A percentile compares a stretch with the other conserved stretches of the same genome.
These are phyloP conservation scores for Cinclus mexicanus DNA, from an alignment of 2,113 vertebrate species.

Conservation along the genomic window DNA sequence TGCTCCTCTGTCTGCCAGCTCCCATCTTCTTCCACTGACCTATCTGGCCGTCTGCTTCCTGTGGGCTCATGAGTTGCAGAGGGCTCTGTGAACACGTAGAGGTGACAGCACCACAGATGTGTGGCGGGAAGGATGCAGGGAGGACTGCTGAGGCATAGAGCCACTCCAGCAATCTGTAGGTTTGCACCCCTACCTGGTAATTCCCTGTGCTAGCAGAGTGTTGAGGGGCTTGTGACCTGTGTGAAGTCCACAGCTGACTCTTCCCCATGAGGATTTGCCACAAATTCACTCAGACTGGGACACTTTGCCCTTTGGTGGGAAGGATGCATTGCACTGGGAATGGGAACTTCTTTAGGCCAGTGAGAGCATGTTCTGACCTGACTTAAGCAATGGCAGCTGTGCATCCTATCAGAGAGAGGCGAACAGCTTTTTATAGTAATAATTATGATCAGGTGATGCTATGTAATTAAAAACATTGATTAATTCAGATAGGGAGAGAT, in stretches of 20 bases:
- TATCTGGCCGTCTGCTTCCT: background rate
- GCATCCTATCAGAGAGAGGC: background rate
- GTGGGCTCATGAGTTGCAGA: background rate
- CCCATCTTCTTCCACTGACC: background rate
- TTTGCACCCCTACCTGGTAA: accelerated
- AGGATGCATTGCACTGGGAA: accelerated
- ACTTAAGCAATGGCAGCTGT: background rate
- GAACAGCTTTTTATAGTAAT: background rate
- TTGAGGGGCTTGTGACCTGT: background rate
- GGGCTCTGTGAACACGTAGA: background rate
- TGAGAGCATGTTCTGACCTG: background rate
- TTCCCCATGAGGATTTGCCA: background rate
- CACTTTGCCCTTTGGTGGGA: background rate
- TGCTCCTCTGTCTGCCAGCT: background rate
- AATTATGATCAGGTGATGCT: background rate
- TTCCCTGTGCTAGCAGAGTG: background rate
- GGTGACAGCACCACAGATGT: accelerated
- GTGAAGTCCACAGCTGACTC: background rate
- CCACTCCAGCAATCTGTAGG: background rate
- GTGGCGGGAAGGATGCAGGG: background rate
- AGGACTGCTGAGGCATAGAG: background rate
- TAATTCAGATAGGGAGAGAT: background rate
- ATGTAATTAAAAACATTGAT: background rate
- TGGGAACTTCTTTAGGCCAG: background rate
- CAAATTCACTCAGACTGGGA: accelerated